These are phyloP conservation scores for Thalpophila matura DNA, from an alignment of 2,888 invertebrate genomes.

Conservation along the genomic window DNA sequence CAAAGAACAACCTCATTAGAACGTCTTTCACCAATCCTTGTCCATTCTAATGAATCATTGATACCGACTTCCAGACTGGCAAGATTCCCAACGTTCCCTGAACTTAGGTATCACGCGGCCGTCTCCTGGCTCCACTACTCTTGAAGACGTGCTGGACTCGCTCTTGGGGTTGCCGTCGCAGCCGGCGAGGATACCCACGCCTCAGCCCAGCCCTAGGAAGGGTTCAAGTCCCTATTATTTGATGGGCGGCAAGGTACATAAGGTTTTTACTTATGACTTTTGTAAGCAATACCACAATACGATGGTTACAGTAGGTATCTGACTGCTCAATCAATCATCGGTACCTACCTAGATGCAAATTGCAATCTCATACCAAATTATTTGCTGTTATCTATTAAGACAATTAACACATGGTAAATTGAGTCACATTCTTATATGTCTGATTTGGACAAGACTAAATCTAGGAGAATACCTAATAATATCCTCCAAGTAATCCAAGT, in stretches of 20 bases:
- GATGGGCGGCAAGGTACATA: slow-evolving; percentile 86
- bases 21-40: slow-evolving; percentile 31
- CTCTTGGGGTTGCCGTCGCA: slow-evolving; percentile 95
- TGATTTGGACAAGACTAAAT: not conserved
- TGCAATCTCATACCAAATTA: not conserved
- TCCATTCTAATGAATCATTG: slow-evolving; percentile 60
- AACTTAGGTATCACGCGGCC: slow-evolving; percentile 91
- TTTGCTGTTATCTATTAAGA: not conserved
- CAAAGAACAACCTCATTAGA: not conserved
- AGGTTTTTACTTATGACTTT: slow-evolving; percentile 47
- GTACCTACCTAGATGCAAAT: not conserved
- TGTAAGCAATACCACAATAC: not conserved
- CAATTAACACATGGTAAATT: not conserved
- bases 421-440: not conserved
- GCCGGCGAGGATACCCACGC: slow-evolving; percentile 94
- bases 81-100: slow-evolving; percentile 87
- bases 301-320: not conserved
- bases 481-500: not conserved
- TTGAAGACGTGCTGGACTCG: slow-evolving; percentile 98
- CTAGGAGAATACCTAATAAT: not conserved
- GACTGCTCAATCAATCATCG: not conserved
- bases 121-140: slow-evolving; percentile 95
- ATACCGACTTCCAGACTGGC: slow-evolving; percentile 86
- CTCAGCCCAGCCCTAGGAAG: slow-evolving; percentile 89
- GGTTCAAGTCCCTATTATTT: slow-evolving; percentile 87